A percentile compares a stretch with the other conserved stretches of the same genome.
Evolutionary conservation across 2,797 vertebrate species (phyloP).

Genomic region (Triplophysa bombifrons): DNA sequence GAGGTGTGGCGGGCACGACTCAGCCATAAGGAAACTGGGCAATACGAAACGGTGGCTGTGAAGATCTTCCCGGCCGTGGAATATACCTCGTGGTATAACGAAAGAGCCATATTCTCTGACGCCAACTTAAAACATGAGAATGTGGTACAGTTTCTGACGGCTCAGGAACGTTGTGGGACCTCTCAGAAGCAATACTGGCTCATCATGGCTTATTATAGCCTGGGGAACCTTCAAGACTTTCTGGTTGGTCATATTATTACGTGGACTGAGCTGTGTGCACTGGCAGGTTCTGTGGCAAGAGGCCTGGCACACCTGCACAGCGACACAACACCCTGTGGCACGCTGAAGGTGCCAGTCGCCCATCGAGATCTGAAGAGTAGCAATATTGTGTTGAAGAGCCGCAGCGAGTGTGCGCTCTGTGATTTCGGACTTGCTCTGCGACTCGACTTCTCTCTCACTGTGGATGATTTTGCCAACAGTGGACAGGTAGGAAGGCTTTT

Average conservation of each 20-base stretch:
- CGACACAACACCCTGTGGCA: constrained; percentile 77
- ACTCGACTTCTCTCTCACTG: constrained; percentile 82
- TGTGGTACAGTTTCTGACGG: constrained; percentile 83
- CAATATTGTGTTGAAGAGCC: constrained; percentile 84
- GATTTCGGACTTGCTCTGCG: constrained; percentile 86
- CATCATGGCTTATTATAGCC: constrained; percentile 84
- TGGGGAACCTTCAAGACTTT: constrained; percentile 88
- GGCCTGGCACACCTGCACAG: constrained; percentile 88
- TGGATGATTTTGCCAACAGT: constrained; percentile 87
- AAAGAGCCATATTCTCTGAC: constrained; percentile 83
- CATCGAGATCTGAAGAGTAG: constrained; percentile 90
- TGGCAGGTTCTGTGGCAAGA: constrained; percentile 80
- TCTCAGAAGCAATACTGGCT: constrained; percentile 85
- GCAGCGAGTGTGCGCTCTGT: constrained; percentile 81
- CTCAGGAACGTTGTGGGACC: constrained; percentile 75
- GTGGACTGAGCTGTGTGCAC: constrained; percentile 83
- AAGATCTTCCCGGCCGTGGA: constrained; percentile 88
- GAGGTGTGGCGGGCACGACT: constrained; percentile 86
- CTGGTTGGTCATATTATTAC: constrained; percentile 78
- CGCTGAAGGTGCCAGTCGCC: constrained; percentile 80
- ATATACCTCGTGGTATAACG: constrained; percentile 85
- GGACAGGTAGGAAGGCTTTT: constrained; percentile 78
- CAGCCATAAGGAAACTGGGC: constrained; percentile 69
- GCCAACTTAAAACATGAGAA: constrained; percentile 82
- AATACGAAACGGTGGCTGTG: constrained; percentile 83